Evolutionary conservation across 2,797 vertebrate genomes (phyloP).

Genomic region (Poeciliopsis paucimaculata): DNA sequence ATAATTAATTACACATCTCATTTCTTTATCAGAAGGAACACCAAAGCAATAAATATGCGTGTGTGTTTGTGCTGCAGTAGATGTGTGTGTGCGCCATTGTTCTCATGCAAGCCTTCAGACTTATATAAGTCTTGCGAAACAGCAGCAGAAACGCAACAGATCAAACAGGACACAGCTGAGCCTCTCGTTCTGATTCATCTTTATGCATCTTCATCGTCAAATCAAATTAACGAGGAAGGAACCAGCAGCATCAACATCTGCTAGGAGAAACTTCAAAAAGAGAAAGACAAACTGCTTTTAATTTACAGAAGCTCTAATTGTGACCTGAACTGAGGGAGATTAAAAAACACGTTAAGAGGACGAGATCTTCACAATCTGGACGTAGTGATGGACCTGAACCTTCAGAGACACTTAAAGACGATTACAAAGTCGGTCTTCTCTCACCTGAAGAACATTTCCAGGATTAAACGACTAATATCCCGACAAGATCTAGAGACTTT

Average conservation of each 20-base stretch:
- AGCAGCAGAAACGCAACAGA: slow-evolving; percentile 13
- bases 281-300: neutral
- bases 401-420: too few relatives aligned
- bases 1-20: neutral
- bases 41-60: too few relatives aligned
- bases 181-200: neutral
- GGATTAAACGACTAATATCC: too few relatives aligned
- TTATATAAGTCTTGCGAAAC: slow-evolving; percentile 50
- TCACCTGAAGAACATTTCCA: too few relatives aligned
- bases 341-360: neutral
- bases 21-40: neutral
- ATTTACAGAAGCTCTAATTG: neutral
- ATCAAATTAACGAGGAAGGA: neutral
- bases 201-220: neutral
- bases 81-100: slow-evolving; percentile 28
- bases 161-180: slow-evolving; percentile 15
- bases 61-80: neutral
- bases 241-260: neutral
- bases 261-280: neutral
- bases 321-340: neutral
- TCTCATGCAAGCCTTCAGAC: slow-evolving; percentile 24
- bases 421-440: too few relatives aligned
- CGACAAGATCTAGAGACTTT: too few relatives aligned
- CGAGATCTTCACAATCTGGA: neutral
- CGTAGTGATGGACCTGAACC: too few relatives aligned